Evolutionary conservation across 1,140 invertebrate species (phyloP), one percentile per base, ranked within the genome.

Genomic region (Stegodyphus mimosarum): DNA sequence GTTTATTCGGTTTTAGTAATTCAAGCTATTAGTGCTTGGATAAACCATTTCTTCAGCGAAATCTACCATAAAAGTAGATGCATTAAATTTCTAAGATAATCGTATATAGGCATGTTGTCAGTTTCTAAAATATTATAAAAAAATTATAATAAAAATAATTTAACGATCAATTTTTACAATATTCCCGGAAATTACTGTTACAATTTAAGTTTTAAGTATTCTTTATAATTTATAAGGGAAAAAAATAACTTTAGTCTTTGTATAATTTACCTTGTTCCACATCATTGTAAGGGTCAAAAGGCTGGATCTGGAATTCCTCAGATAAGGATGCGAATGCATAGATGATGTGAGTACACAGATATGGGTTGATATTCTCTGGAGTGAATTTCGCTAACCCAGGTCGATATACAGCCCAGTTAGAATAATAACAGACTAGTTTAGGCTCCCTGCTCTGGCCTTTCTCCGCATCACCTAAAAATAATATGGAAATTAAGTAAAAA

Each of bases 271-370:
- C 96, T 94, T 97, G 96, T 90, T 98, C 96, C 89, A 98, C 95
- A 90, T 98, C 96, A 91, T 98, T 96, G 90, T 97, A 98, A 89
- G 97, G 97, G 90, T 98, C 97, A 90, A 97, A 97, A 2, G 96
- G 95, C 88, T 95, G 95, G 81, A 98, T 91, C 18, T 95, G 94
- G 90, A 96, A 96, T 88, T 97, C 96, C 90, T 96, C 96, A 74
- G 95, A 96, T 88, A 98, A 95, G 50, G 96, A 96, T 69, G 96
- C 96, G 90, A 98, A 98, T 4, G 97, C 96, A 90, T 98, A 98
- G 70, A 98, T 94, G 79, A 98, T 92, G 93, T 98, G 97, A 9
- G 97, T 98, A 91, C 97, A 98, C 50, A 98, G 92, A 90, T 97
- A 97, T 48, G 96, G 96, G 92, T 98, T 98, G 89, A 98, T 98